Base-by-base conservation (phyloP, 2,888 invertebrate genomes). In the Caenorhabditis sp. region DNA sequence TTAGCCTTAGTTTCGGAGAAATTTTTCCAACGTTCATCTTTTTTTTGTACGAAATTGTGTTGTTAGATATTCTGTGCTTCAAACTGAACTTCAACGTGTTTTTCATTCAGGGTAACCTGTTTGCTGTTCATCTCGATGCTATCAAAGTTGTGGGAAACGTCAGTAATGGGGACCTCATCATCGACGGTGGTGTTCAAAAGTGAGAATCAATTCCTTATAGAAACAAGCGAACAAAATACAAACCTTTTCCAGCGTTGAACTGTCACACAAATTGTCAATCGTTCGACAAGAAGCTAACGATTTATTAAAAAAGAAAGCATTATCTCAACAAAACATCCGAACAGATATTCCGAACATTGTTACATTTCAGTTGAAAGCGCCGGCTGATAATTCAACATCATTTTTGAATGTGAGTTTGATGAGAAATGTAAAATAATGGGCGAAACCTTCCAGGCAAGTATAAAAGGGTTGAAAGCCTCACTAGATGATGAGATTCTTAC, bases 401-500 rank as follows among this genome's bases (percentile, higher is more conserved):
- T 66, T 23, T 62, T 36, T 50, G 26, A 36, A 31, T 58, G 57
- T 58, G 26, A 59, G 59, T 6, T n/a, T 36, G 21, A 36, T 58
- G 1, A 60, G 10, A 31, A 6, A 10, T 31, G 31, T 31, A 6
- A 6, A 31, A 31, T 31, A 31, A 6, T 10, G 5, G 31, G 31
- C 31, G 10, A 31, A 31, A 8, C 10, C 6, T 36, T 59, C 19
- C 51, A 80, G 81, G 60, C 69, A 8, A 60, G 68, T 53, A 66
- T 78, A 10, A 64, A 66, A 6, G 58, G 73, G 1, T 59, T 83
- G 24, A 62, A 73, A 21, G 66, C 77, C 8, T 59, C 57, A 0
- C 54, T 84, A 49, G 76, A 77, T 43, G 84, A 84, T 65, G 81
- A 81, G 63, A 79, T 84, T 54, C 57, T 84, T 17, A 68, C 79